Evolutionary conservation across 1,140 invertebrate species (phyloP).

Genomic region (Leptoteleia sp.): DNA sequence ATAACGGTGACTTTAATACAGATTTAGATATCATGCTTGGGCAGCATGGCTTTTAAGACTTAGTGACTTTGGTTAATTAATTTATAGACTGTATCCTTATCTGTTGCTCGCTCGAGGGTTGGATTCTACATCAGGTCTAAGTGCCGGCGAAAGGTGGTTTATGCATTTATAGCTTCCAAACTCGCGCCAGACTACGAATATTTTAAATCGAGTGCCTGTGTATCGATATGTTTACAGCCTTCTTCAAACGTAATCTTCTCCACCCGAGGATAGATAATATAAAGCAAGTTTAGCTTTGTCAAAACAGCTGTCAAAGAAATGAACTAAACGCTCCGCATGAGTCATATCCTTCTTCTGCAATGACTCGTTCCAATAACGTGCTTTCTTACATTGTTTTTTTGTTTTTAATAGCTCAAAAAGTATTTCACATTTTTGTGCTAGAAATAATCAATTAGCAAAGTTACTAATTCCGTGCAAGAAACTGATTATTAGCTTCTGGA

Average conservation of each 20-base stretch:
- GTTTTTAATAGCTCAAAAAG: no score
- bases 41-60: conserved; percentile 72
- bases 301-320: conserved; percentile 18
- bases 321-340: no score
- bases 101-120: conserved; percentile 64
- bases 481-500: no score
- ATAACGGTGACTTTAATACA: conserved; percentile 75
- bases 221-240: conserved; percentile 25
- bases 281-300: conserved; percentile 11
- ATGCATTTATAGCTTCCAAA: conserved; percentile 23
- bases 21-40: conserved; percentile 73
- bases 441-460: no score
- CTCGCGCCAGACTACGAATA: conserved; percentile 18
- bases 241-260: conserved; percentile 17
- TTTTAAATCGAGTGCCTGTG: conserved; percentile 8
- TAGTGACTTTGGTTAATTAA: conserved; percentile 77
- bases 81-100: conserved; percentile 77
- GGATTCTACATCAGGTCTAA: conserved; percentile 34
- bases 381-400: no score
- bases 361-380: no score
- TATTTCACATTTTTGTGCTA: no score
- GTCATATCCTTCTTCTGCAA: no score
- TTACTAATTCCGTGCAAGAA: no score
- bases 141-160: conserved; percentile 37
- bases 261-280: conserved; percentile 5